These are phyloP conservation scores for Agriopis leucophaearia DNA, from an alignment of 2,888 invertebrate species.

Conservation along the genomic window DNA sequence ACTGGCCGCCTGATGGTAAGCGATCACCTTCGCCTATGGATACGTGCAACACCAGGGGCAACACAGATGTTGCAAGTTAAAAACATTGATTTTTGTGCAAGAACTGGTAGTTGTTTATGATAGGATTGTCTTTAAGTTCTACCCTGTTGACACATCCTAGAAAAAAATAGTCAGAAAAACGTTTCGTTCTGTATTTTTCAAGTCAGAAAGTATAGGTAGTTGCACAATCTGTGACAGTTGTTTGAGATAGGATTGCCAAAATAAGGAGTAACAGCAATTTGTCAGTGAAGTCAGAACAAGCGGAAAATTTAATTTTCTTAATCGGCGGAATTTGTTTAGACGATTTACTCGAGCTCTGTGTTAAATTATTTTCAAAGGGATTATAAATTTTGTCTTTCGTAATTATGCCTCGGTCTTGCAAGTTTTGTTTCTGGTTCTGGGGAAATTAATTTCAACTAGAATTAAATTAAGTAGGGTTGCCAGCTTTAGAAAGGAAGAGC, in stretches of 20 bases:
- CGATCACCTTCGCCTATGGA: no score
- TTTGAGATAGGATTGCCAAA: conserved; percentile 21
- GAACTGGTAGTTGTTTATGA: no score
- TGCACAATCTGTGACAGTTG: conserved; percentile 18
- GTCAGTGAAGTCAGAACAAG: conserved; percentile 57
- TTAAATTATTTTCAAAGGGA: conserved; percentile 63
- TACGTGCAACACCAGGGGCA: no score
- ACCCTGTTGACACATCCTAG: not conserved
- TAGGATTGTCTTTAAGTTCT: not conserved
- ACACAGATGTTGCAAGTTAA: no score
- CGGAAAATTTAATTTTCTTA: conserved; percentile 70
- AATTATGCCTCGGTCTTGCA: conserved; percentile 48
- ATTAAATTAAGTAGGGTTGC: conserved; percentile 2
- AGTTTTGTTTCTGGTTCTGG: conserved; percentile 22
- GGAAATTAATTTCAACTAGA: conserved; percentile 13
- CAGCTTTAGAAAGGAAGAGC: not conserved
- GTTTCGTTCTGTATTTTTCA: not conserved
- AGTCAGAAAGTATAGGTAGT: not conserved
- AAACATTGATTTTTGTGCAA: no score
- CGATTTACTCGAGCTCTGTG: conserved; percentile 53
- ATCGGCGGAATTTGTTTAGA: conserved; percentile 52
- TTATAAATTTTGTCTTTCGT: conserved; percentile 65
- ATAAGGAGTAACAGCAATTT: conserved; percentile 56
- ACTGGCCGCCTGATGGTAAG: no score
- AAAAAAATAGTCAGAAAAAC: not conserved